Evolutionary conservation across 2,113 vertebrate genomes (phyloP).

Genomic region (Catharus minimus): DNA sequence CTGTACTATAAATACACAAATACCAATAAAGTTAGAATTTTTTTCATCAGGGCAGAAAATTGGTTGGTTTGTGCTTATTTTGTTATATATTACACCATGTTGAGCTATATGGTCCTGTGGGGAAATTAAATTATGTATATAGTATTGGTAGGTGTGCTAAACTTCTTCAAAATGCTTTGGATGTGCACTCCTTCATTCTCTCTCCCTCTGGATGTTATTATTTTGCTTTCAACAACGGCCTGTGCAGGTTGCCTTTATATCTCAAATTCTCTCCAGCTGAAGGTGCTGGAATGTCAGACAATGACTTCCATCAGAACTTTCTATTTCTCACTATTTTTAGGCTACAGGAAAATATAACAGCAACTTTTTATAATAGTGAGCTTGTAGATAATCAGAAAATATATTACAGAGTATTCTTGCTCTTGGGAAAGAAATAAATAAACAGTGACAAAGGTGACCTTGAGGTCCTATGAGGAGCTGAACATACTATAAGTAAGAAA

Average conservation of each 20-base stretch:
- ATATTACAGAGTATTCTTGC: not conserved
- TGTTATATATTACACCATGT: not conserved
- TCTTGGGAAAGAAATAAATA: not conserved
- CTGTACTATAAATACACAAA: not conserved
- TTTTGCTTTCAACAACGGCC: not conserved
- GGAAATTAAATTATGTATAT: constrained; percentile 37
- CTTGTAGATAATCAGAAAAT: constrained; percentile 39
- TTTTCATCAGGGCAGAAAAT: not conserved
- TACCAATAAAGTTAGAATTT: not conserved
- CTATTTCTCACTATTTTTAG: not conserved
- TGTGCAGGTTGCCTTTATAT: not conserved
- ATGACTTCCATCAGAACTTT: not conserved
- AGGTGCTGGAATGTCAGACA: constrained; percentile 13
- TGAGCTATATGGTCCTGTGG: not conserved
- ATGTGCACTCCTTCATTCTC: not conserved
- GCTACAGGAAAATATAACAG: not conserved
- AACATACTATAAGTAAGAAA: constrained; percentile 5
- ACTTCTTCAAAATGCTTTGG: constrained; percentile 6
- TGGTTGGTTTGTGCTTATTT: not conserved
- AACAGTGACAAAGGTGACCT: constrained; percentile 7
- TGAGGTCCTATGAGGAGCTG: not conserved
- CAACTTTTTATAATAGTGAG: not conserved
- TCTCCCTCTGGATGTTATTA: constrained; percentile 21
- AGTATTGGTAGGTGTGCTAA: not conserved
- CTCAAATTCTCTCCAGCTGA: constrained; percentile 3